Evolutionary conservation across 2,797 vertebrate species (phyloP), one percentile per base, ranked within the genome.

Genomic region (Echeneis naucrates): DNA sequence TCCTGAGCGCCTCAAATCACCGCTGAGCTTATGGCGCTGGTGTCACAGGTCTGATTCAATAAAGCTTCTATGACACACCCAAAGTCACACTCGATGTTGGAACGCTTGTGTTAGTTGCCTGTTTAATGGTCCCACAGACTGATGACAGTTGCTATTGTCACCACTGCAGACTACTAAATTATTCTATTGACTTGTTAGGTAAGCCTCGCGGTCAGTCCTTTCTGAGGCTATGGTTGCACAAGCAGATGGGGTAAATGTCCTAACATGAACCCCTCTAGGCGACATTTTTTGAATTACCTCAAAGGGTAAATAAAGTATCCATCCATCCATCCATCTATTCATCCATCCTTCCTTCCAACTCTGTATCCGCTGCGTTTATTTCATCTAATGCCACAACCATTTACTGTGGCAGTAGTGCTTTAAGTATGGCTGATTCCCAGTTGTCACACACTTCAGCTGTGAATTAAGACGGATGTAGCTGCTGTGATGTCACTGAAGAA

Each of bases 21-120:
- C 17, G 50, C 54, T 38, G 52, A 44, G 73, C 57, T 32, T 32
- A 12, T 60, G 62, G 65, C 54, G 32, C 56, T 73, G 55, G 38
- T 78, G 73, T 63, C 72, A 64, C 21, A 19, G 62, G 62, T 65
- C 66, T 70, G 78, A 80, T 76, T 84, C 68, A 69, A 73, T 83
- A 77, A 80, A 72, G 72, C 56, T 64, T 80, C 62, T 68, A 19
- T 58, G 55, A 69, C 56, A 77, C 40, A 33, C 32, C 48, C n/a
- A 8, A 38, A 54, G 73, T 67, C 61, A 71, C 55, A 21, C 23
- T 55, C 57, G 47, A 52, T 72, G 45, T 42, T 35, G 68, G 48
- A 61, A 68, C 56, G 59, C 69, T 77, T 79, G 53, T 35, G 58
- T 52, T 60, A 24, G 53, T 52, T 67, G 72, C 47, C 72, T 75